phyloP scores from a whole-genome alignment of 2,888 invertebrate species.

The Petrolisthes manimaculis region DNA sequence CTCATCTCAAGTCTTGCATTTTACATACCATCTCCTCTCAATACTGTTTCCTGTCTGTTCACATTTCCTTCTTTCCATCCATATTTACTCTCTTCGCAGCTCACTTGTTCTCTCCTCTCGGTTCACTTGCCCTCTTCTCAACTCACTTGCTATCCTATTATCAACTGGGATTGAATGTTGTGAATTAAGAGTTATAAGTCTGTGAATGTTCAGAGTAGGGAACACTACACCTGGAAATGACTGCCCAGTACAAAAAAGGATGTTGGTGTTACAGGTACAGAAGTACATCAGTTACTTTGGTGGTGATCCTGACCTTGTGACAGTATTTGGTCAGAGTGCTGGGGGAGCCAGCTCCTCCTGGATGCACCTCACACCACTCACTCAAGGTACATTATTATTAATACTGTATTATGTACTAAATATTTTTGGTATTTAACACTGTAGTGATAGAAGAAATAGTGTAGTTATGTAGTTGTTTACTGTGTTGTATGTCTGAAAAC shows the following conservation, averaged over 20 bases:
- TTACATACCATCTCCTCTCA: not conserved
- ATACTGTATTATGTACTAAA: too few species aligned
- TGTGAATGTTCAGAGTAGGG: not conserved
- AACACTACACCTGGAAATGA: not conserved
- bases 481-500: too few species aligned
- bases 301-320: constrained; percentile 49
- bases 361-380: constrained; percentile 55
- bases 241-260: not conserved
- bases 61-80: not conserved
- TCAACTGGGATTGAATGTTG: too few species aligned
- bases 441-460: too few species aligned
- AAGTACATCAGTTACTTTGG: constrained; percentile 43
- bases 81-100: not conserved
- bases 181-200: too few species aligned
- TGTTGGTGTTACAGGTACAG: constrained; percentile 36
- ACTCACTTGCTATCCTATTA: too few species aligned
- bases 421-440: too few species aligned
- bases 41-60: not conserved
- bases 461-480: too few species aligned
- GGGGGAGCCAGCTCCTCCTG: constrained; percentile 62
- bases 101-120: not conserved
- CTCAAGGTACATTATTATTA: constrained; percentile 9
- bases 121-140: not conserved
- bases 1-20: too few species aligned
- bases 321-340: constrained; percentile 62